phyloP scores from a whole-genome alignment of 1,140 invertebrate genomes.

The Zelostemma sp. region DNA sequence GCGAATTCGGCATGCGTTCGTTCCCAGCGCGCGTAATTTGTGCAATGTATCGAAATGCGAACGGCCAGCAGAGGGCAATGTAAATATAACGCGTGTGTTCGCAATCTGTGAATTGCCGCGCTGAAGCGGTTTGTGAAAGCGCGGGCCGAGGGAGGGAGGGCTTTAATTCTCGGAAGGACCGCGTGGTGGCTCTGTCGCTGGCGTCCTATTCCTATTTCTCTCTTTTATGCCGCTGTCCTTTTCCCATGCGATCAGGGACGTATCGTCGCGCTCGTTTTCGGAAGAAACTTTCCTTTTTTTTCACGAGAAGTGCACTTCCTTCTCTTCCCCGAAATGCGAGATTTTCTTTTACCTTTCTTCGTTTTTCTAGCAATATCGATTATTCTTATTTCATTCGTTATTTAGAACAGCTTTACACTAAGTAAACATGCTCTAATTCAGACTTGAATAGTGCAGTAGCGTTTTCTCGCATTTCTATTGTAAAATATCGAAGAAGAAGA shows the following conservation, averaged over 20 bases:
- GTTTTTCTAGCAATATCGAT: no score
- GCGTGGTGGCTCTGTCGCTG: slow-evolving; percentile 47
- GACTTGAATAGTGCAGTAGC: no score
- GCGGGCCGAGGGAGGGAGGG: slow-evolving; percentile 12
- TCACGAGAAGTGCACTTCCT: no score
- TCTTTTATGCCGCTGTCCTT: slow-evolving; percentile 31
- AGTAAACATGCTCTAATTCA: no score
- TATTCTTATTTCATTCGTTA: no score
- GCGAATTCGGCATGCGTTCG: slow-evolving; percentile 7
- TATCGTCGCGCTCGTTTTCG: not conserved
- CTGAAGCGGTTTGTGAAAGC: slow-evolving; percentile 38
- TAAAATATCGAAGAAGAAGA: no score
- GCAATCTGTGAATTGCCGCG: slow-evolving; percentile 54
- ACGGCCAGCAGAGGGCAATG: slow-evolving; percentile 6
- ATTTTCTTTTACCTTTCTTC: no score
- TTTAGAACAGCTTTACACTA: no score
- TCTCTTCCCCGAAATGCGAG: no score
- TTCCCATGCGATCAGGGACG: not conserved
- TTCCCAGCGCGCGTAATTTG: not conserved
- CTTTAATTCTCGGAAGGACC: slow-evolving; percentile 8
- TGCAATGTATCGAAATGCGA: slow-evolving; percentile 6
- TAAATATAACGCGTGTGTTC: slow-evolving; percentile 42
- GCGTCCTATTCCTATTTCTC: slow-evolving; percentile 61
- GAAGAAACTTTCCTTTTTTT: slow-evolving; percentile 10
- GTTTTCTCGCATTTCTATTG: no score